Evolutionary conservation across 53 echinoderm and acorn worm genomes (phyloP), one percentile per base, ranked within the genome.

Genomic region (Temnopleurus reevesii): DNA sequence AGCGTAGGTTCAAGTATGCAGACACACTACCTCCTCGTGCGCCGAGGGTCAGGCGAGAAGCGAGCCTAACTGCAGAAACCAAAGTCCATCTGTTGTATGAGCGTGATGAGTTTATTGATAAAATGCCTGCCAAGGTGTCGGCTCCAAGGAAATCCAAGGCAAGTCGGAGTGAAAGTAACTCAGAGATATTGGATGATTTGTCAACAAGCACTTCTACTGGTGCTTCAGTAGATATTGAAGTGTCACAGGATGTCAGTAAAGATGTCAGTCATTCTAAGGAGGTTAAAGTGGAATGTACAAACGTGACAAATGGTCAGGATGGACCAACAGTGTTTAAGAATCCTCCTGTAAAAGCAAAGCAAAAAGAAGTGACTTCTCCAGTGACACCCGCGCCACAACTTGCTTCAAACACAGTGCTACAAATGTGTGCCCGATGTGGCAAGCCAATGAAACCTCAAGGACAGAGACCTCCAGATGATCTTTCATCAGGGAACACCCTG

Each of bases 51-150:
- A 89, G 98, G 17, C 89, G 98, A 34, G 91, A 92, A 41, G 98
- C 98, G 15, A 98, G 98, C 77, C 91, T 98, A 31, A 95, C 95
- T 12, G 98, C 98, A n/a, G 95, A 98, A 90, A 98, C 98, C 10
- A 98, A 95, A 90, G 92, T 93, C 8, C 94, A 96, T 84, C 91
- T 98, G 33, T 77, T 98, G 66, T 95, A 91, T 80, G 98, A 98
- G 80, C 92, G 91, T 55, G 94, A 98, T 57, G 92, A 91, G 25
- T 63, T 89, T 15, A 76, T 90, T 13, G 66, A 87, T 12, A 64
- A 53, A 31, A 33, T 66, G 71, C 66, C 88, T n/a, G 87, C 59
- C 44, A 53, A 76, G 13, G 18, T 25, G 31, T 38, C 83, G 6
- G 76, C 86, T 17, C 60, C 87, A 49, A 92, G 89, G 83, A 94